Evolutionary conservation across 1,140 invertebrate genomes (phyloP).

Genomic region (Aphidius gifuensis): DNA sequence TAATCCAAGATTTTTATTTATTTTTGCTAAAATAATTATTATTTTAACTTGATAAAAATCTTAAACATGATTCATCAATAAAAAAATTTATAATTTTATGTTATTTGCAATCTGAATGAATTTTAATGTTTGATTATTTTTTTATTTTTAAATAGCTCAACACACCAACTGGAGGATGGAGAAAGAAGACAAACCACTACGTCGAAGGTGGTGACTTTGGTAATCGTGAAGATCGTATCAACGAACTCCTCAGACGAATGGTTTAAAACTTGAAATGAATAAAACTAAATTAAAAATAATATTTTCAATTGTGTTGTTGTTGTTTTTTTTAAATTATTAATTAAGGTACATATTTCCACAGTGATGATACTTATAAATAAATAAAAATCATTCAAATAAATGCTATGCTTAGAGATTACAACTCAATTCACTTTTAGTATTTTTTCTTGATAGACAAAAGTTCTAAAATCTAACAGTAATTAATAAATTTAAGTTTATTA

Average conservation of each 20-base stretch:
- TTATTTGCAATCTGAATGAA: too few relatives aligned
- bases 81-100: neutral
- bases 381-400: too few relatives aligned
- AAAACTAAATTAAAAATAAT: too few relatives aligned
- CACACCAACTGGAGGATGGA: conserved; percentile 98
- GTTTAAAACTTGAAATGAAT: conserved; percentile 63
- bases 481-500: too few relatives aligned
- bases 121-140: neutral
- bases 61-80: conserved; percentile 24
- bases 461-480: too few relatives aligned
- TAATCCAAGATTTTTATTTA: conserved; percentile 37
- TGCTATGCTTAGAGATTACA: too few relatives aligned
- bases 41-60: conserved; percentile 18
- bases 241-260: conserved; percentile 93
- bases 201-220: conserved; percentile 99
- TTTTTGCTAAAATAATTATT: conserved; percentile 13
- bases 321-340: too few relatives aligned
- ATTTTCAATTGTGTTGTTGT: too few relatives aligned
- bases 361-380: too few relatives aligned
- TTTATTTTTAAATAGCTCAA: conserved; percentile 67
- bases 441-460: too few relatives aligned
- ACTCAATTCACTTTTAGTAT: too few relatives aligned
- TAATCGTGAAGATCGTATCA: conserved; percentile 95
- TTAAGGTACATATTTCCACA: too few relatives aligned
- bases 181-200: conserved; percentile 98